A percentile compares a stretch with the other conserved stretches of the same genome.
phyloP scores from a whole-genome alignment of 2,888 invertebrate species.

The Catotricha subobsoleta region DNA sequence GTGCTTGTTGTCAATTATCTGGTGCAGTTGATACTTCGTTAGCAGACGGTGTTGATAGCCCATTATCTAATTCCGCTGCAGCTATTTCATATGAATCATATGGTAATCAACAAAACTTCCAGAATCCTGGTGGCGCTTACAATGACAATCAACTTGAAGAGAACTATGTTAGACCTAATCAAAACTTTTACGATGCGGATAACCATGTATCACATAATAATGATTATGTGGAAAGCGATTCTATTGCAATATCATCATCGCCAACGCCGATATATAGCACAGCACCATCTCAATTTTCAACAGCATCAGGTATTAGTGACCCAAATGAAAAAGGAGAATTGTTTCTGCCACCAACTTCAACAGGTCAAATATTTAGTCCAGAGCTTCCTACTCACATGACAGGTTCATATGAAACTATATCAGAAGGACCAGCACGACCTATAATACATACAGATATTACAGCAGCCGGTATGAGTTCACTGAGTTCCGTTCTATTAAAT shows the following conservation, averaged over 20 bases:
- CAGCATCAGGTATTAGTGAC: too few relatives aligned
- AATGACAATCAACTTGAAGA: conserved; percentile 1
- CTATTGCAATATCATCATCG: background rate
- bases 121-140: background rate
- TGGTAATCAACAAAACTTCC: conserved; percentile 12
- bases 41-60: conserved; percentile 19
- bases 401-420: background rate
- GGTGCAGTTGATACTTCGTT: conserved; percentile 28
- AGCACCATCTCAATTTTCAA: too few relatives aligned
- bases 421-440: too few relatives aligned
- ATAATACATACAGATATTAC: too few relatives aligned
- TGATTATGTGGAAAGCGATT: conserved; percentile 1
- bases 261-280: conserved; percentile 1
- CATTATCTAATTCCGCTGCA: conserved; percentile 17
- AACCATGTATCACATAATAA: background rate
- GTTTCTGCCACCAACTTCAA: conserved; percentile 4
- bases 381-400: conserved; percentile 7
- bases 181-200: too few relatives aligned
- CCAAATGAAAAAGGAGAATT: conserved; percentile 7
- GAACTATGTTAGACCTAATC: background rate
- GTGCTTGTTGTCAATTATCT: conserved; percentile 71
- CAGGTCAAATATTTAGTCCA: background rate
- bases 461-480: too few relatives aligned
- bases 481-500: too few relatives aligned
- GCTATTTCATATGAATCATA: conserved; percentile 16